A percentile compares a stretch with the other conserved stretches of the same genome.
phyloP scores from a whole-genome alignment of 2,888 invertebrate genomes.

The Epirrita christyi region DNA sequence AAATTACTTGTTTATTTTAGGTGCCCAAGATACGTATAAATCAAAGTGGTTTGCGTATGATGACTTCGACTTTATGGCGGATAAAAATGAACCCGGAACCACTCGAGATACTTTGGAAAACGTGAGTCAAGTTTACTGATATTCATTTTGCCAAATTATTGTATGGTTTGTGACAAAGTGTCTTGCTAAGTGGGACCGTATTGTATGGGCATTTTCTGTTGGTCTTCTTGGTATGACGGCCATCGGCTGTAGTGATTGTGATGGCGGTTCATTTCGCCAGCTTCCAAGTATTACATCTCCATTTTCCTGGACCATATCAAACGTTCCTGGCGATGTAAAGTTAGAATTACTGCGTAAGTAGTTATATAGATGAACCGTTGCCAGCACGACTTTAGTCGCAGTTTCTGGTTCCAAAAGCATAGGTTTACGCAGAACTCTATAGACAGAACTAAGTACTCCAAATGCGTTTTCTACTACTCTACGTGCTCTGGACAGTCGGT shows the following conservation, averaged over 20 bases:
- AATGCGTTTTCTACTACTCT: slow-evolving; percentile 30
- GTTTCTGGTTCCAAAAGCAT: slow-evolving; percentile 41
- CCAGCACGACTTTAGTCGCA: slow-evolving; percentile 37
- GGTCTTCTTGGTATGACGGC: slow-evolving; percentile 39
- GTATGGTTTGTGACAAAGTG: slow-evolving; percentile 40
- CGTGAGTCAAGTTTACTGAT: slow-evolving; percentile 34
- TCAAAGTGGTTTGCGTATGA: slow-evolving; percentile 36
- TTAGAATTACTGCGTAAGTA: slow-evolving; percentile 32
- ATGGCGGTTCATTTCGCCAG: slow-evolving; percentile 42
- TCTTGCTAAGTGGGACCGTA: slow-evolving; percentile 40
- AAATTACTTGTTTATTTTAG: slow-evolving; percentile 29
- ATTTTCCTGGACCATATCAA: slow-evolving; percentile 37
- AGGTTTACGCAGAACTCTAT: slow-evolving; percentile 38
- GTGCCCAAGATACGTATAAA: slow-evolving; percentile 28
- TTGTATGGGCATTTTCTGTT: slow-evolving; percentile 34
- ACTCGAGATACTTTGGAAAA: slow-evolving; percentile 38
- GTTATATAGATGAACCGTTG: slow-evolving; percentile 39
- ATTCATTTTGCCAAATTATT: slow-evolving; percentile 43
- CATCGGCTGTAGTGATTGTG: slow-evolving; percentile 39
- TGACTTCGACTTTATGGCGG: slow-evolving; percentile 41
- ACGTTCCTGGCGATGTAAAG: slow-evolving; percentile 33
- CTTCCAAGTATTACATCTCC: slow-evolving; percentile 40
- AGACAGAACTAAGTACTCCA: slow-evolving; percentile 30
- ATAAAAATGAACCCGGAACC: slow-evolving; percentile 39
- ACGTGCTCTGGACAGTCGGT: slow-evolving; percentile 33